Evolutionary conservation across 2,888 invertebrate species (phyloP), one percentile per base, ranked within the genome.

Genomic region (Cerastis rubricosa): DNA sequence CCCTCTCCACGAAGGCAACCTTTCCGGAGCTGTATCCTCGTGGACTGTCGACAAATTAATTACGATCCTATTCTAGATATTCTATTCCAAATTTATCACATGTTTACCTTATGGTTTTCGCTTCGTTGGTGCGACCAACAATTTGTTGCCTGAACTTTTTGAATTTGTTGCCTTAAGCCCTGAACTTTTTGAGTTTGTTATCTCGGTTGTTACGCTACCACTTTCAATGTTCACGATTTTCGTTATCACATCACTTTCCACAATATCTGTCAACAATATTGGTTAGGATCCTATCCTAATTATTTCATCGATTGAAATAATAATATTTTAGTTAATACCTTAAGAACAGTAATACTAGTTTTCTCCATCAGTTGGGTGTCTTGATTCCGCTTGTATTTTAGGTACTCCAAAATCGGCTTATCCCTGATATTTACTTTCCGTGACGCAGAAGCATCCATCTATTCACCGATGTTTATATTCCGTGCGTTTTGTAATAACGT

Each of bases 181-280:
- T n/a, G n/a, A n/a, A n/a, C n/a, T n/a, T n/a, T n/a, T n/a, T n/a
- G n/a, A n/a, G n/a, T n/a, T n/a, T 35, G 61, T 11, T n/a, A 29
- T 57, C 61, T 59, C 11, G 57, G 25, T n/a, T 51, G 47, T 43
- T 2, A 68, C 25, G 40, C 22, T 67, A 54, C n/a, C 29, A 57
- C 63, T 54, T 14, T 35, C n/a, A 80, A 22, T 43, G 7, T 64
- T 61, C 43, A 43, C 22, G 22, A 43, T 49, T 51, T 17, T 43
- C 7, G 49, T 45, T 35, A 51, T 51, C 17, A 59, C 51, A 29
- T 54, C 43, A 74, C n/a, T 66, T 54, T 47, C 76, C 19, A 63
- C 47, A 54, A 22, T 59, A 69, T 78, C 70, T 80, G 84, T 70
- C 61, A 67, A 83, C 61, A 83, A 83, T 71, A 84, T 63, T 54